Conservation (phyloP, 1,140 invertebrate species). For the Calliopsis andreniformis region DNA sequence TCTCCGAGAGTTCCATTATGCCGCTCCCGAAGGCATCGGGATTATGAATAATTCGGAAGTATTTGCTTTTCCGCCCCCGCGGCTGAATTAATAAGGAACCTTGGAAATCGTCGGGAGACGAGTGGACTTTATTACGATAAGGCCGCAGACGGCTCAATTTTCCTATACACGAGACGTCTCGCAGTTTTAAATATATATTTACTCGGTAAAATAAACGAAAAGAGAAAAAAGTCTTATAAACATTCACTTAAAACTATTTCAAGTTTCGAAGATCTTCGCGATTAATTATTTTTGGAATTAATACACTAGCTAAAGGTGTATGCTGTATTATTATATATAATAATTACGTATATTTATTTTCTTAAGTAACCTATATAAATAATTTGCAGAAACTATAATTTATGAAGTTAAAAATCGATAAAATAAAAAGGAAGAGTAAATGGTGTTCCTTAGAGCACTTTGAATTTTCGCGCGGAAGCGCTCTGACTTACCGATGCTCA, state of each 20-base stretch:
- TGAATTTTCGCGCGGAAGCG: background rate
- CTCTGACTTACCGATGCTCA: conserved; percentile 25
- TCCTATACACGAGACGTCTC: background rate
- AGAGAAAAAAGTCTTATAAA: no score
- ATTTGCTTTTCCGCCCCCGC: conserved; percentile 60
- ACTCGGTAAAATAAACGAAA: no score
- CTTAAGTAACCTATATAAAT: no score
- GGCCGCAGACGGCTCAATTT: background rate
- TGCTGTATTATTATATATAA: no score
- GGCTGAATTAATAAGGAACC: conserved; percentile 58
- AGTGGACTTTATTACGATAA: conserved; percentile 33
- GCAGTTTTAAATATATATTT: background rate
- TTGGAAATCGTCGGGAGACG: conserved; percentile 6
- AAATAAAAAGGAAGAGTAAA: background rate
- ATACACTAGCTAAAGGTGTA: no score
- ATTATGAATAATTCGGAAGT: conserved; percentile 68
- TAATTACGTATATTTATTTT: no score
- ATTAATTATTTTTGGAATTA: no score
- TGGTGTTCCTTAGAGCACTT: background rate
- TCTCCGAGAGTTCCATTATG: conserved; percentile 51
- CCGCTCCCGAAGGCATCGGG: conserved; percentile 36
- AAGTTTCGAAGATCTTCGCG: no score
- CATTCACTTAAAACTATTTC: no score
- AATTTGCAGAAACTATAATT: background rate
- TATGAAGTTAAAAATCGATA: background rate